Conservation (phyloP, 2,113 vertebrate genomes). For the Catharus bicknelli region DNA sequence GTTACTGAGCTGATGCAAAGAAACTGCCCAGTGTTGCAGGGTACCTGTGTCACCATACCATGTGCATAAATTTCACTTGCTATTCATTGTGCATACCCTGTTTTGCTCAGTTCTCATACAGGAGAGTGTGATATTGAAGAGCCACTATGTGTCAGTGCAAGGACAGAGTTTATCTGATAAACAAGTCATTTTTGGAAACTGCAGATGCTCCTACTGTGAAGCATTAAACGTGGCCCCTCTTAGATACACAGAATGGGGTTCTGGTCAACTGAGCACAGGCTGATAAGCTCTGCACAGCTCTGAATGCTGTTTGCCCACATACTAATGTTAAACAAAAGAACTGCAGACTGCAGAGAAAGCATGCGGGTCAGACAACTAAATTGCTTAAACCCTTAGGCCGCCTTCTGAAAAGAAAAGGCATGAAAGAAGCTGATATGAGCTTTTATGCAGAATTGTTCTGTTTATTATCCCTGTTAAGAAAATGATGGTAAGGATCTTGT, state of each 20-base stretch:
- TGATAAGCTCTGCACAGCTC: constrained; percentile 83
- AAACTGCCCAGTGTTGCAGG: not conserved
- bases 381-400: constrained; percentile 85
- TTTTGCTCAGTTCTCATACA: constrained; percentile 66
- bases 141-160: constrained; percentile 76
- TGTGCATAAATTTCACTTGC: constrained; percentile 51
- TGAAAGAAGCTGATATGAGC: constrained; percentile 81
- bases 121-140: constrained; percentile 71
- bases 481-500: constrained; percentile 77
- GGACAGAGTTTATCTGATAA: constrained; percentile 83
- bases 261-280: constrained; percentile 78
- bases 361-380: constrained; percentile 82
- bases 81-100: constrained; percentile 50
- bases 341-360: constrained; percentile 80
- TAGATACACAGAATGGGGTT: constrained; percentile 81
- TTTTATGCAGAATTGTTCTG: constrained; percentile 83
- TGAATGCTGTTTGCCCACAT: constrained; percentile 85
- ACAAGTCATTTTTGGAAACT: constrained; percentile 82
- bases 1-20: not conserved
- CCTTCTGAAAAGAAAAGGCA: constrained; percentile 80
- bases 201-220: constrained; percentile 80
- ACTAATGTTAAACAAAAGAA: constrained; percentile 88
- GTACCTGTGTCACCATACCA: constrained; percentile 17
- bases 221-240: constrained; percentile 80
- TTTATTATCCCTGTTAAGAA: constrained; percentile 82